phyloP scores from a whole-genome alignment of 2,113 vertebrate genomes.

The Alethe diademata region DNA sequence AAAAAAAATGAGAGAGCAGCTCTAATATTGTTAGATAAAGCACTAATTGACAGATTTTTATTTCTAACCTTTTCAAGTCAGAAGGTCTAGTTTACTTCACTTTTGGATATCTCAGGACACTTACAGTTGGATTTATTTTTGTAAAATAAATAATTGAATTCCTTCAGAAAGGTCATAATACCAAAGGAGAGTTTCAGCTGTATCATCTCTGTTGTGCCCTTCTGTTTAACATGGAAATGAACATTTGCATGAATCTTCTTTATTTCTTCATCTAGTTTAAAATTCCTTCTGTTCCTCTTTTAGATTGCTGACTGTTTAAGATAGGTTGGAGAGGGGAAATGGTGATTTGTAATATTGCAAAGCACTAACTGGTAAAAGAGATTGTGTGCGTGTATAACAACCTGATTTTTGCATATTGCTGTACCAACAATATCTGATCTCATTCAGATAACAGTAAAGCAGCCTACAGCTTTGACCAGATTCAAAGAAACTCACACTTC shows the following conservation, averaged over 20 bases:
- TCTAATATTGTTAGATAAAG: not conserved
- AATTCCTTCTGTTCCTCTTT: not conserved
- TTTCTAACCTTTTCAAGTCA: not conserved
- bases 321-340: not conserved
- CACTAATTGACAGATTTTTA: not conserved
- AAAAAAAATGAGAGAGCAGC: not conserved
- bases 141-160: not conserved
- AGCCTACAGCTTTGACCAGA: not conserved
- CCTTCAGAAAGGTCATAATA: not conserved
- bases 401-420: not conserved
- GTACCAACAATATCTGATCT: not conserved
- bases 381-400: not conserved
- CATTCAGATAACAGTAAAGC: not conserved
- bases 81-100: not conserved
- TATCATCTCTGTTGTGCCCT: not conserved
- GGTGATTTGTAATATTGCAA: not conserved
- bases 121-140: not conserved
- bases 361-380: not conserved
- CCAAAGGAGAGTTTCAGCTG: not conserved
- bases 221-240: not conserved
- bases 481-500: not conserved
- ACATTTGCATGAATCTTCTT: not conserved
- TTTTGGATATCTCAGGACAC: not conserved
- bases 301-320: not conserved
- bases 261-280: not conserved